Conservation (phyloP, 1,140 invertebrate genomes). For the Danaus melanippus region DNA sequence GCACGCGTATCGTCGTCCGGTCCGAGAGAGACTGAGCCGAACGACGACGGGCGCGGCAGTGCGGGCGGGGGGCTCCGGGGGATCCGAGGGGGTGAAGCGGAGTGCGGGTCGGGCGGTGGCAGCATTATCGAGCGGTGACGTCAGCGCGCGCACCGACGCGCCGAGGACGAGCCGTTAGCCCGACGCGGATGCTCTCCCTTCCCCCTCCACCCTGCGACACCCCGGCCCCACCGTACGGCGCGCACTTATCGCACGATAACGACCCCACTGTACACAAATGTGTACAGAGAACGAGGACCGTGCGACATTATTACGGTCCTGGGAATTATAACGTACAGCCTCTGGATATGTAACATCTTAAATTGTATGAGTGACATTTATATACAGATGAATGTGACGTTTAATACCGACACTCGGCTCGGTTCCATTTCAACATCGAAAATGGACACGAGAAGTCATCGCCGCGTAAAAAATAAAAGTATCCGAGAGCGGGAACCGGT, state of each 20-base stretch:
- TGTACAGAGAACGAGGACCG: neutral
- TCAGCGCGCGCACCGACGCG: slow-evolving; percentile 66
- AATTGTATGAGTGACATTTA: no score
- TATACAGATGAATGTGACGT: no score
- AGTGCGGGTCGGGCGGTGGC: slow-evolving; percentile 31
- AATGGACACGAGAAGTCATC: slow-evolving; percentile 26
- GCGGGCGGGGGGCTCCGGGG: slow-evolving; percentile 20
- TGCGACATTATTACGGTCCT: no score
- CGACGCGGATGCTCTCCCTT: slow-evolving; percentile 52
- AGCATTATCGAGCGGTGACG: slow-evolving; percentile 70
- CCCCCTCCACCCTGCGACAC: slow-evolving; percentile 17
- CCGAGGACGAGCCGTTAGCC: slow-evolving; percentile 64
- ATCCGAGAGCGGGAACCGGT: slow-evolving; percentile 16
- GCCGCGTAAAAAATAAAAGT: slow-evolving; percentile 15
- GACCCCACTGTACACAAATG: slow-evolving; percentile 17
- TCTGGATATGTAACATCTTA: no score
- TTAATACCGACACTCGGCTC: no score
- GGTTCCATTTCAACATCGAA: no score
- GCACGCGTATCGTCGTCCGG: slow-evolving; percentile 37
- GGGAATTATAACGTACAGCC: no score
- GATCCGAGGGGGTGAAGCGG: slow-evolving; percentile 2
- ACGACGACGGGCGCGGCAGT: slow-evolving; percentile 26
- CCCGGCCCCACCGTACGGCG: slow-evolving; percentile 23
- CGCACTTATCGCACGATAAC: slow-evolving; percentile 45
- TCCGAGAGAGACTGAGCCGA: slow-evolving; percentile 53